Base-by-base conservation (phyloP, 1,140 invertebrate genomes). In the Contarinia nasturtii region DNA sequence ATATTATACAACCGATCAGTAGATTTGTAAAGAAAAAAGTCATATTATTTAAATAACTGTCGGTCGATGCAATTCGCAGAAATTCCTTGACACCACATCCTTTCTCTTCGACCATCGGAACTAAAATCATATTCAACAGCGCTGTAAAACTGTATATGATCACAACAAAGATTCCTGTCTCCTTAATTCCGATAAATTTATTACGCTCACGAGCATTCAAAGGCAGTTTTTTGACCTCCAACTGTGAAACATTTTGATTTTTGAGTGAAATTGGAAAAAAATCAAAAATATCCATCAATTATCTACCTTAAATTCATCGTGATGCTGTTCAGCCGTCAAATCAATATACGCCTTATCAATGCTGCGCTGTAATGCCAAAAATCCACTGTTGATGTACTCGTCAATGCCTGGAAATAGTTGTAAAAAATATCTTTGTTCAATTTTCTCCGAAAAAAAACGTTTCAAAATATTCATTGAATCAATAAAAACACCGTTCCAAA, bases 21-120 rank as follows among this genome's bases (percentile, higher is more conserved):
- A 61, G 53, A 14, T 56, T 58, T 33, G 60, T 52, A 11, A 59
- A 18, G 43, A 55, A 61, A 44, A 64, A 61, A 1, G 58, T 58
- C 0, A 61, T 49, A 7, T 60, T 59, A 40, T 64, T 61, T 1
- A 64, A 49, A 45, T 55, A 63, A 38, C 58, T 61, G 52, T 61
- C 53, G 17, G 60, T 57, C 2, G 61, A 59, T 0, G 63, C 61
- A 10, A 63, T 41, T 22, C 55, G 54, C 1, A 64, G 52, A 45
- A 59, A 63, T 46, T 60, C 60, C 50, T 54, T 60, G 1, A 63
- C 33, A 1, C 61, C 61, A 51, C 60, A 57, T 44, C 60, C 58
- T 40, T 64, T 64, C 48, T 64, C 61, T 48, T 64, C 61, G 1
- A 64, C 61, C 36, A 60, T 49, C 2, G 60, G 59, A 18, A 60